A percentile compares a stretch with the other conserved stretches of the same genome.
Conservation (phyloP, 2,113 vertebrate species). For the Lycocorax pyrrhopterus region DNA sequence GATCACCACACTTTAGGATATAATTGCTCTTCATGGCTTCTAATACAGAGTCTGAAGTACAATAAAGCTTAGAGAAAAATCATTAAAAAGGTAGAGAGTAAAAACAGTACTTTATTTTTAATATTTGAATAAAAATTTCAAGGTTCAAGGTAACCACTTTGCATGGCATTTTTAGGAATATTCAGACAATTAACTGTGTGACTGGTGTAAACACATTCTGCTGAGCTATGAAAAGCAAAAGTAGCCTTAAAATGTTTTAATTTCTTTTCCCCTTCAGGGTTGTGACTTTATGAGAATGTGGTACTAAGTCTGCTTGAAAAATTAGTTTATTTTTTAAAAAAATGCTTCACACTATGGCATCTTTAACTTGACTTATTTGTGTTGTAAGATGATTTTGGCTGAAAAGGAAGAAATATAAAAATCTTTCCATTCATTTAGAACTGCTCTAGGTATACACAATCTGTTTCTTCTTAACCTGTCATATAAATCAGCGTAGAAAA, state of each 20-base stretch:
- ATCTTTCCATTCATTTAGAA: neutral
- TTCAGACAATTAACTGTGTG: neutral
- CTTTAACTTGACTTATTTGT: neutral
- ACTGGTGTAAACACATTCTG: neutral
- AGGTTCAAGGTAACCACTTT: neutral
- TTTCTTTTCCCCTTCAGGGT: neutral
- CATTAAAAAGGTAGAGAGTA: neutral
- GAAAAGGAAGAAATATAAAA: neutral
- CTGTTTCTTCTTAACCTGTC: neutral
- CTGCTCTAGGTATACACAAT: neutral
- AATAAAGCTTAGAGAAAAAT: slow-evolving; percentile 39
- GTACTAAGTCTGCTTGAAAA: neutral
- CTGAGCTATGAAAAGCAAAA: neutral
- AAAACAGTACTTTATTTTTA: slow-evolving; percentile 14
- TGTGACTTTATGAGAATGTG: neutral
- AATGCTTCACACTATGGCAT: neutral
- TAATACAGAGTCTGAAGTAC: neutral
- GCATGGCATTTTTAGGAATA: neutral
- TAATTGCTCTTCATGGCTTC: slow-evolving; percentile 40
- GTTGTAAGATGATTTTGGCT: neutral
- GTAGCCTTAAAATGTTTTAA: neutral
- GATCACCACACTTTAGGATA: slow-evolving; percentile 50
- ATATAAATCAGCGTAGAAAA: neutral
- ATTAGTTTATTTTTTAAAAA: neutral
- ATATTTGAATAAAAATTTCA: neutral